Evolutionary conservation across 1,140 invertebrate species (phyloP), one percentile per base, ranked within the genome.

Genomic region (Sitobion miscanthi): DNA sequence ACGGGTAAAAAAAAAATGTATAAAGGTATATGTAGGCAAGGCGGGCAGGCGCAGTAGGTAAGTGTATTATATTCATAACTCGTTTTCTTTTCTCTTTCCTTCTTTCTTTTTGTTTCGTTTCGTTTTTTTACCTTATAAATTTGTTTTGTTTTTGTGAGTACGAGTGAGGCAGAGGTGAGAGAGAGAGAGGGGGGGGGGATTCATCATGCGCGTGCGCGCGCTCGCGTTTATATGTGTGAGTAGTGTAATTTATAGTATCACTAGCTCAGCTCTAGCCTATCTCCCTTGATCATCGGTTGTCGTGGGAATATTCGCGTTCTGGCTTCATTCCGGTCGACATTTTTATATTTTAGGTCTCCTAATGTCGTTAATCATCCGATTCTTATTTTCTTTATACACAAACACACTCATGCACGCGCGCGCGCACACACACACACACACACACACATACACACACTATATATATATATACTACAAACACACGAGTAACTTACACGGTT

Each of bases 21-120:
- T 54, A 93, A 49, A 93, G 20, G 49, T 93, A 91, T 14, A n/a
- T 45, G 49, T 47, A 92, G 62, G n/a, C 62, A n/a, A 77, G 62
- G 62, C 30, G 1, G 47, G 90, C 77, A n/a, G 90, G 69, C 90
- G 35, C 21, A 54, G 91, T 57, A 49, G 42, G 54, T 90, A 69
- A 25, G n/a, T 90, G 85, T 93, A 93, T 93, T 86, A 93, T 93
- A 93, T 93, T 93, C 91, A 93, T 93, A 93, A 93, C 91, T 93
- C 82, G 91, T 93, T 93, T 93, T 85, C 38, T 93, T 86, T 85
- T 93, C 91, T 93, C 82, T 93, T 54, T 49, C 90, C 85, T 54
- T 54, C 35, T 52, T 38, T 77, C 45, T 91, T 47, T 91, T 35
- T 91, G 11, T 91, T 49, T 35, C 30, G 21, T 38, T 91, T 47